phyloP scores from a whole-genome alignment of 2,797 vertebrate species.

The Acanthis flammea region DNA sequence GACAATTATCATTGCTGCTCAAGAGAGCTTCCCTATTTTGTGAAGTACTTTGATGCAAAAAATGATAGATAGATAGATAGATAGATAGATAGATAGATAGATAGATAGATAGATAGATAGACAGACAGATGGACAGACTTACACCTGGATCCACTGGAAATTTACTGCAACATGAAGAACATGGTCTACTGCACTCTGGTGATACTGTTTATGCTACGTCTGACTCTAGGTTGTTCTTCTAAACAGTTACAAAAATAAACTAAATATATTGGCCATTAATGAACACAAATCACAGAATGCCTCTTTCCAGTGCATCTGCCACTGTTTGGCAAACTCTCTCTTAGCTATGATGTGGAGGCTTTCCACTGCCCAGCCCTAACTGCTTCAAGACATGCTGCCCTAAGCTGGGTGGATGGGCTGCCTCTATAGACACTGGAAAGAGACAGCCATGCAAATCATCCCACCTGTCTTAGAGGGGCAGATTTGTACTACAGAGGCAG shows the following conservation, averaged over 20 bases:
- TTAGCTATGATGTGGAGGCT: not conserved
- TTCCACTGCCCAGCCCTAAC: not conserved
- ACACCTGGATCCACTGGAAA: not conserved
- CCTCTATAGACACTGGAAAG: not conserved
- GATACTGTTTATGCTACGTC: not conserved
- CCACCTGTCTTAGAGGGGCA: not conserved
- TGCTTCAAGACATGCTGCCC: not conserved
- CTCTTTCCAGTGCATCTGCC: not conserved
- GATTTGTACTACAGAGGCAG: not conserved
- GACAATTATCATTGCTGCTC: not conserved
- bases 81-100: not conserved
- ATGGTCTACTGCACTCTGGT: not conserved
- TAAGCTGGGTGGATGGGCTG: not conserved
- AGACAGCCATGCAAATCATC: not conserved
- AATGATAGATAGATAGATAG: not conserved
- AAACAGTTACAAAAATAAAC: not conserved
- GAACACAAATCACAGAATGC: not conserved
- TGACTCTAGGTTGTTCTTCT: not conserved
- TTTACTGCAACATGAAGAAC: not conserved
- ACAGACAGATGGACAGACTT: fast-evolving
- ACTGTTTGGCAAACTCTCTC: not conserved
- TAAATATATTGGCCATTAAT: not conserved
- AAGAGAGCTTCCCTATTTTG: not conserved
- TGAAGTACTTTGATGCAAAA: not conserved
- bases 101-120: not conserved